Conservation (phyloP, 1,140 invertebrate genomes). For the Manduca sexta region DNA sequence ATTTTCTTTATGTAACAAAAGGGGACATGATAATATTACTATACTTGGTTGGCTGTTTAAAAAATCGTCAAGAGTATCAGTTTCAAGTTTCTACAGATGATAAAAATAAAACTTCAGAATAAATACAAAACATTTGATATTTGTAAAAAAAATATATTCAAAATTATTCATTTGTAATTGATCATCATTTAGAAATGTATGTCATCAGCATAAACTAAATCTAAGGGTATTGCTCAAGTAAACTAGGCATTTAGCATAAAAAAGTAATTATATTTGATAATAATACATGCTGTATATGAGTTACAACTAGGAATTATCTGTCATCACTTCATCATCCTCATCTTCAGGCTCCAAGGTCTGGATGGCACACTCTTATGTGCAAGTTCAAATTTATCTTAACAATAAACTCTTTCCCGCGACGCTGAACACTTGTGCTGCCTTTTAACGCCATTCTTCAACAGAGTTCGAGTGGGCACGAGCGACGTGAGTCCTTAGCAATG, state of each 20-base stretch:
- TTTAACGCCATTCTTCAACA: slow-evolving; percentile 57
- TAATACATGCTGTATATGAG: slow-evolving; percentile 42
- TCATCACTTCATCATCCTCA: slow-evolving; percentile 63
- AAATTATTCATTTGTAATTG: background rate
- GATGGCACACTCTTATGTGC: slow-evolving; percentile 61
- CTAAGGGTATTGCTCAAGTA: too few relatives aligned
- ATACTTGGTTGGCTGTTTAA: too few relatives aligned
- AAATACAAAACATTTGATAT: background rate
- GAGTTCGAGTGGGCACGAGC: slow-evolving; percentile 46
- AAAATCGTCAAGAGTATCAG: too few relatives aligned
- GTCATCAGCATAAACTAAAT: background rate
- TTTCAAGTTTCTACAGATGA: too few relatives aligned
- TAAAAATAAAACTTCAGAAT: too few relatives aligned
- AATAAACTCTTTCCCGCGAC: slow-evolving; percentile 63
- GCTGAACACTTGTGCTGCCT: slow-evolving; percentile 59
- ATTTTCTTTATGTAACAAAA: too few relatives aligned
- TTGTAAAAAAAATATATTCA: background rate
- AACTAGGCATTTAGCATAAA: slow-evolving; percentile 34
- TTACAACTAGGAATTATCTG: slow-evolving; percentile 56
- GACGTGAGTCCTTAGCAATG: slow-evolving; percentile 55
- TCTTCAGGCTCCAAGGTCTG: slow-evolving; percentile 61
- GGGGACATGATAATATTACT: too few relatives aligned
- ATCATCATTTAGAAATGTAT: background rate
- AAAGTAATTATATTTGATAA: slow-evolving; percentile 56
- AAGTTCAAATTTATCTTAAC: slow-evolving; percentile 66